phyloP scores from a whole-genome alignment of 2,113 vertebrate species.

The Uria lomvia region DNA sequence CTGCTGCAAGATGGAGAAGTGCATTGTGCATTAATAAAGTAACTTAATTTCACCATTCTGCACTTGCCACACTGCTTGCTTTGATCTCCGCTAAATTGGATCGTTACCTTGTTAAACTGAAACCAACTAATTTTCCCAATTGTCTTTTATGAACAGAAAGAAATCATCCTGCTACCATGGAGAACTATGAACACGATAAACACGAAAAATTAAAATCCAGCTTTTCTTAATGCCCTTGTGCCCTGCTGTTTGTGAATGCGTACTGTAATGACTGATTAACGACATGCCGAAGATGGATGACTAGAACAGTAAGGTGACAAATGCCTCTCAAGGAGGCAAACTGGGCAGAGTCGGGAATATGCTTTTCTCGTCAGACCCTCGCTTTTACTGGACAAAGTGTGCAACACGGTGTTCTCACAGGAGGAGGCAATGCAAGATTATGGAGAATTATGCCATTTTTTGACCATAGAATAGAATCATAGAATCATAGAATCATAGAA shows the following conservation, averaged over 20 bases:
- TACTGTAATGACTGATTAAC: not conserved
- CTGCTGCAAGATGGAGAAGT: not conserved
- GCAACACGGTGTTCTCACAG: not conserved
- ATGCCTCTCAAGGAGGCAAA: not conserved
- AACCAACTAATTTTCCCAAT: slow-evolving; percentile 63
- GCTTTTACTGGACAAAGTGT: not conserved
- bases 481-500: no score
- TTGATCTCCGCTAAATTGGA: slow-evolving; percentile 45
- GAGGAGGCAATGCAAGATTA: not conserved
- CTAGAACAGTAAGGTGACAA: not conserved
- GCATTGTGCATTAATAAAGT: slow-evolving; percentile 21
- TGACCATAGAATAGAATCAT: not conserved
- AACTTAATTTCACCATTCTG: slow-evolving; percentile 14
- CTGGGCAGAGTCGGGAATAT: not conserved
- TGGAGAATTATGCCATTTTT: not conserved
- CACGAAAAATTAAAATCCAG: slow-evolving; percentile 28
- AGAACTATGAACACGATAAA: slow-evolving; percentile 31
- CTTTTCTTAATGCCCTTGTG: slow-evolving; percentile 6
- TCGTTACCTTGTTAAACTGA: slow-evolving; percentile 61
- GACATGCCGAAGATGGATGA: not conserved
- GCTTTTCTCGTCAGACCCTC: not conserved
- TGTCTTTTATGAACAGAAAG: slow-evolving; percentile 57
- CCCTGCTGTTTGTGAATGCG: not conserved
- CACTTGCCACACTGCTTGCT: slow-evolving; percentile 32
- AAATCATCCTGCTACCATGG: slow-evolving; percentile 4